Evolutionary conservation across 2,797 vertebrate genomes (phyloP), one percentile per base, ranked within the genome.

Genomic region (Psittacula derbiana): DNA sequence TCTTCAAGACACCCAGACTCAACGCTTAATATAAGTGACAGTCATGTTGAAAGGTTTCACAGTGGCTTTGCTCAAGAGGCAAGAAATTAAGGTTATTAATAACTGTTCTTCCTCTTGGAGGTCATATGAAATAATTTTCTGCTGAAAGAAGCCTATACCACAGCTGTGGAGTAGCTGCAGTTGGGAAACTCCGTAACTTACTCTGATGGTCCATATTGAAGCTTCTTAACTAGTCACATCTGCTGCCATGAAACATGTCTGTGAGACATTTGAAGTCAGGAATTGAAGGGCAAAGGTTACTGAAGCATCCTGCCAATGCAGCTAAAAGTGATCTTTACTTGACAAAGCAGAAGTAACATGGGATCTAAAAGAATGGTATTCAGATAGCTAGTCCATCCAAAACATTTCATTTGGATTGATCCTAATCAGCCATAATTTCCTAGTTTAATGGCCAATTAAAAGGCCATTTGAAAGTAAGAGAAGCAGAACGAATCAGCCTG

Each of bases 361-460:
- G 91, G 88, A 88, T 94, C 94, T 95, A 50, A 80, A 89, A 58
- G 73, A 92, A 87, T 44, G 44, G 76, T 87, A 47, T 95, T 97
- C 96, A 94, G 95, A 93, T 92, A 93, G 94, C 88, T 33, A 76
- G 92, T 67, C 94, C 90, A 75, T 97, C 89, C 92, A 94, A 92
- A 96, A 92, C 47, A 80, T 73, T 93, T 86, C 71, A 44, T 96
- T 94, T 93, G 76, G 94, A 86, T 95, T 97, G 97, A 97, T 96
- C 95, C 93, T 97, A 97, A 97, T 97, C 94, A 43, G 81, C 84
- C 93, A 96, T 97, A 94, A 98, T 97, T 97, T 95, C 97, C 94
- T 90, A 89, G 86, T 83, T 95, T 97, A 97, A 97, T 96, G 96
- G 93, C 90, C 97, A 97, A 95, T 97, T 97, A 97, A 97, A 96